Percentiles rank a stretch among this genome's conserved stretches.
These are phyloP conservation scores for Chalcis sispes DNA, from an alignment of 2,888 invertebrate genomes.

Conservation along the genomic window DNA sequence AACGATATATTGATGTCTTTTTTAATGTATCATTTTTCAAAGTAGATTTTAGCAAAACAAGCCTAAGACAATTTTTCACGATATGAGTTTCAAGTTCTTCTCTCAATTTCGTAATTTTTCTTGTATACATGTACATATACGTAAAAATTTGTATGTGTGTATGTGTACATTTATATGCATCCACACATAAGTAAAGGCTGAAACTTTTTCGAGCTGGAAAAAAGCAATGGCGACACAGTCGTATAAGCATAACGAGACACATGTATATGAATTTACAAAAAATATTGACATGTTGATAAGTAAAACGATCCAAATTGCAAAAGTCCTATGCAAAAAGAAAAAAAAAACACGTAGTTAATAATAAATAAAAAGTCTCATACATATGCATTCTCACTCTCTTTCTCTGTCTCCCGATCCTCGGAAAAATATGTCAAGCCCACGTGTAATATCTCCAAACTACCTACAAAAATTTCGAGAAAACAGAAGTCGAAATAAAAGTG, in stretches of 20 bases:
- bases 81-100: constrained; percentile 31
- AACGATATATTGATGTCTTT: constrained; percentile 39
- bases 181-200: constrained; percentile 65
- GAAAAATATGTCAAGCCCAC: constrained; percentile 57
- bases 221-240: constrained; percentile 10
- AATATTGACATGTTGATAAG: background rate
- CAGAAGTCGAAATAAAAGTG: constrained; percentile 32
- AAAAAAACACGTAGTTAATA: constrained; percentile 14
- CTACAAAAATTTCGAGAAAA: constrained; percentile 60
- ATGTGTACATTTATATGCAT: background rate
- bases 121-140: background rate
- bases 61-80: constrained; percentile 48
- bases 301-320: background rate
- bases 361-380: background rate
- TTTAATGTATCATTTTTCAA: constrained; percentile 48
- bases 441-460: constrained; percentile 65
- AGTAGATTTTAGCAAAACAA: constrained; percentile 46
- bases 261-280: too few relatives aligned
- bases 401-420: constrained; percentile 64
- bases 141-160: background rate
- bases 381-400: constrained; percentile 62
- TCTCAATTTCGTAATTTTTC: constrained; percentile 29
- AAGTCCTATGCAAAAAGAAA: background rate
- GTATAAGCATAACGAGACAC: constrained; percentile 6
- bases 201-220: constrained; percentile 69